Conservation (phyloP, 2,888 invertebrate species). For the Ormyrus labotus region DNA sequence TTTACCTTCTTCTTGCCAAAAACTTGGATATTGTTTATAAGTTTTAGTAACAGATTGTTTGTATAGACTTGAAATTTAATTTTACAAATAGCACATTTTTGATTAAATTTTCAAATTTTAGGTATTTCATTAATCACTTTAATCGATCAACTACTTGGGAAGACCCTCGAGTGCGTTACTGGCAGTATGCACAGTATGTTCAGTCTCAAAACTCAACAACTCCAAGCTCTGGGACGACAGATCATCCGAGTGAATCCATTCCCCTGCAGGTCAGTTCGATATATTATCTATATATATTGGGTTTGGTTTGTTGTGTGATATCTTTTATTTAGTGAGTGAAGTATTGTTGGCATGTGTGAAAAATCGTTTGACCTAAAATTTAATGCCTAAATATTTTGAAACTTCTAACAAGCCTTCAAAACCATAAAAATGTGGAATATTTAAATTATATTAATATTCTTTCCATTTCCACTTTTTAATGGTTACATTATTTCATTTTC, state of each 20-base stretch:
- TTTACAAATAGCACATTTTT: neutral
- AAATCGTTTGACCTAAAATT: too few species aligned
- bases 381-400: too few species aligned
- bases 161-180: slow-evolving; percentile 82
- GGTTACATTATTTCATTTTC: too few species aligned
- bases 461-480: too few species aligned
- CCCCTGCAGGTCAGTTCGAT: slow-evolving; percentile 79
- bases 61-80: too few species aligned
- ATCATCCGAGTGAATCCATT: slow-evolving; percentile 79
- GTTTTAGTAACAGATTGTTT: too few species aligned
- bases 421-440: too few species aligned
- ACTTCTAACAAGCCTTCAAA: too few species aligned
- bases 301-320: neutral
- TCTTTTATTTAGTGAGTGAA: neutral
- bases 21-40: too few species aligned
- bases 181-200: slow-evolving; percentile 73
- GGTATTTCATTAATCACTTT: slow-evolving; percentile 86
- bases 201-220: slow-evolving; percentile 70
- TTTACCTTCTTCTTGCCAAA: too few species aligned
- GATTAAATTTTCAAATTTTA: slow-evolving; percentile 70
- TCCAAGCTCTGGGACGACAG: slow-evolving; percentile 75
- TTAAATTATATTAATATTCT: too few species aligned
- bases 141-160: slow-evolving; percentile 87
- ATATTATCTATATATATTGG: too few species aligned
- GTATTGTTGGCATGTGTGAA: neutral